Evolutionary conservation across 2,888 invertebrate genomes (phyloP).

Genomic region (Oxycera nigricornis): DNA sequence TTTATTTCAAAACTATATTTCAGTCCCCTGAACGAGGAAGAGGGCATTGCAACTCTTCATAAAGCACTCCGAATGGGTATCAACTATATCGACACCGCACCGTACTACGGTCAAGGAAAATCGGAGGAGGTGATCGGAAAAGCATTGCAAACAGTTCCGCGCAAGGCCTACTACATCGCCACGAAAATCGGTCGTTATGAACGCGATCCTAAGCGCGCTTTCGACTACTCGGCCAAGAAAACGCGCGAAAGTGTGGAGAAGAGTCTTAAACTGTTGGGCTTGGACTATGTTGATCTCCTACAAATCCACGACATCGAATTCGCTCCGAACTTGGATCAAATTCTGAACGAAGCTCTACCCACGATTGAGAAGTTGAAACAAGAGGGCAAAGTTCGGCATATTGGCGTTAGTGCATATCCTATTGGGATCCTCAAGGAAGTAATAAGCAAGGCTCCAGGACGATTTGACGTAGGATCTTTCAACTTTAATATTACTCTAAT

Average conservation of each 20-base stretch:
- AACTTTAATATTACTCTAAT: neutral
- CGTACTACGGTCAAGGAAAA: slow-evolving; percentile 85
- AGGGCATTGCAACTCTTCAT: slow-evolving; percentile 70
- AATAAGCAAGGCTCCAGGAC: slow-evolving; percentile 66
- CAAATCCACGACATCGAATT: slow-evolving; percentile 91
- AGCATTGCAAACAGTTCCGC: slow-evolving; percentile 76
- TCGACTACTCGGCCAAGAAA: slow-evolving; percentile 79
- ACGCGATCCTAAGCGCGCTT: slow-evolving; percentile 70
- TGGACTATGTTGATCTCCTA: slow-evolving; percentile 83
- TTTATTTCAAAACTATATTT: neutral
- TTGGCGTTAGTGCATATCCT: slow-evolving; percentile 85
- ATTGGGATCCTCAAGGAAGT: slow-evolving; percentile 74
- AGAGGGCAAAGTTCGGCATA: slow-evolving; percentile 72
- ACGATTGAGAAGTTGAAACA: slow-evolving; percentile 73
- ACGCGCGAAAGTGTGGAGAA: slow-evolving; percentile 74
- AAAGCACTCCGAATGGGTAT: slow-evolving; percentile 75
- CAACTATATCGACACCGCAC: slow-evolving; percentile 87
- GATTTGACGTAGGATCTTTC: slow-evolving; percentile 42
- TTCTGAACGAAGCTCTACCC: slow-evolving; percentile 83
- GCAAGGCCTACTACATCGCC: slow-evolving; percentile 79
- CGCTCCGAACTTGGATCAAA: slow-evolving; percentile 70
- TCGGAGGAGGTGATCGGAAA: slow-evolving; percentile 81
- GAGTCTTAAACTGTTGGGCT: slow-evolving; percentile 71
- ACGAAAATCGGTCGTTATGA: slow-evolving; percentile 88
- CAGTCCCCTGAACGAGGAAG: slow-evolving; percentile 65